These are phyloP conservation scores for Aspiorhynchus laticeps DNA, from an alignment of 2,113 vertebrate genomes.

Conservation along the genomic window DNA sequence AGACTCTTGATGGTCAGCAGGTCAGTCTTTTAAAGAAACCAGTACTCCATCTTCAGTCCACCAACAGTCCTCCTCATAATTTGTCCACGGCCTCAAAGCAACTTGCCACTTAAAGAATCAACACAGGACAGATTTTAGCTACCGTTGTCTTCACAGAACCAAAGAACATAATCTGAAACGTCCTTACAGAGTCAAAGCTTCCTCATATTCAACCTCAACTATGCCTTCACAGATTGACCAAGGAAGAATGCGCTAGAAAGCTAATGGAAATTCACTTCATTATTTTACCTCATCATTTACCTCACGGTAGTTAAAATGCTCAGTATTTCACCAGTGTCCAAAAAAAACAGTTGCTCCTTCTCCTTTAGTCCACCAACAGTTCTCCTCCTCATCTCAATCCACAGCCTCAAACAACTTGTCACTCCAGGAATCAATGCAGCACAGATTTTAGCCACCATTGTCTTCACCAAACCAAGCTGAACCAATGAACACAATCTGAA, in stretches of 20 bases:
- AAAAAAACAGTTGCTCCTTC: background rate
- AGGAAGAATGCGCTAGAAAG: constrained; percentile 40
- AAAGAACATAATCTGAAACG: background rate
- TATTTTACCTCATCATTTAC: no score
- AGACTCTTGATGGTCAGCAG: no score
- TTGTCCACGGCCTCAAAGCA: background rate
- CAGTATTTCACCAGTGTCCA: background rate
- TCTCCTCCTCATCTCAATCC: background rate
- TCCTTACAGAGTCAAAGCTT: constrained; percentile 56
- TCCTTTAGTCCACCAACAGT: background rate
- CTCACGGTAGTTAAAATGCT: no score
- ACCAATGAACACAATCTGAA: background rate
- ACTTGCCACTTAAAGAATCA: background rate
- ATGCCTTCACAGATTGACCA: constrained; percentile 61
- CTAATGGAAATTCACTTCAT: no score
- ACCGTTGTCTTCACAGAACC: background rate
- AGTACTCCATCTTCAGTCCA: no score
- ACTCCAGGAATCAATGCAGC: background rate
- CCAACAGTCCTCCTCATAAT: background rate
- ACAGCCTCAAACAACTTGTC: no score
- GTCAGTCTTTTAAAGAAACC: no score
- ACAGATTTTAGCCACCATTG: background rate
- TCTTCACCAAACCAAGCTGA: background rate
- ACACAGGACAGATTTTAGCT: background rate
- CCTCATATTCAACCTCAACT: constrained; percentile 66